Conservation (phyloP, 2,113 vertebrate genomes). For the Leptodactylus fuscus region DNA sequence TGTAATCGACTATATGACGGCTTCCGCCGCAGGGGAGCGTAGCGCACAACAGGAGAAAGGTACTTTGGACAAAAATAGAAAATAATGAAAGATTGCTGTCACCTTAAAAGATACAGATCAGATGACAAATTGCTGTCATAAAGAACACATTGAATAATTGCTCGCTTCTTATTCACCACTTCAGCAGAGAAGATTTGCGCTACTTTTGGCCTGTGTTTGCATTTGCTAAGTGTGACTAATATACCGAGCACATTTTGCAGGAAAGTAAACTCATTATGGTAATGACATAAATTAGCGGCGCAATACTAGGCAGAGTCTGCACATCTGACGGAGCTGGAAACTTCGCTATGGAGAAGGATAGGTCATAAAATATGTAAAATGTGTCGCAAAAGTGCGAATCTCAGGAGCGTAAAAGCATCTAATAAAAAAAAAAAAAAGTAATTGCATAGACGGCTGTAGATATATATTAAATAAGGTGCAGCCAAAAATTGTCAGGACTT, state of each 20-base stretch:
- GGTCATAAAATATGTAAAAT: not conserved
- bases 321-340: not conserved
- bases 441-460: too few species aligned
- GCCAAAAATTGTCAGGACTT: too few species aligned
- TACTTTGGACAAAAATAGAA: slow-evolving; percentile 46
- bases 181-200: not conserved
- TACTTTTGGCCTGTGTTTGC: slow-evolving; percentile 22
- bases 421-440: too few species aligned
- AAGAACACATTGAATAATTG: slow-evolving; percentile 51
- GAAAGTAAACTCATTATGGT: not conserved
- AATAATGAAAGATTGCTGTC: slow-evolving; percentile 41
- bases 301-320: not conserved
- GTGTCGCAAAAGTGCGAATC: not conserved
- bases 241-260: slow-evolving; percentile 25
- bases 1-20: slow-evolving; percentile 35
- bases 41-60: slow-evolving; percentile 47
- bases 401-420: not conserved
- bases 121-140: slow-evolving; percentile 10
- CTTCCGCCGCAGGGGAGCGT: slow-evolving; percentile 44
- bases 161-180: slow-evolving; percentile 14
- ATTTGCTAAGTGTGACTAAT: slow-evolving; percentile 22
- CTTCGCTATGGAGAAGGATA: not conserved
- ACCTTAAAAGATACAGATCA: not conserved
- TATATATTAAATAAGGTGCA: too few species aligned
- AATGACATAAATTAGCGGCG: not conserved